A percentile compares a stretch with the other conserved stretches of the same genome.
Evolutionary conservation across 2,888 invertebrate species (phyloP).

Genomic region (Caenorhabditis sp.): DNA sequence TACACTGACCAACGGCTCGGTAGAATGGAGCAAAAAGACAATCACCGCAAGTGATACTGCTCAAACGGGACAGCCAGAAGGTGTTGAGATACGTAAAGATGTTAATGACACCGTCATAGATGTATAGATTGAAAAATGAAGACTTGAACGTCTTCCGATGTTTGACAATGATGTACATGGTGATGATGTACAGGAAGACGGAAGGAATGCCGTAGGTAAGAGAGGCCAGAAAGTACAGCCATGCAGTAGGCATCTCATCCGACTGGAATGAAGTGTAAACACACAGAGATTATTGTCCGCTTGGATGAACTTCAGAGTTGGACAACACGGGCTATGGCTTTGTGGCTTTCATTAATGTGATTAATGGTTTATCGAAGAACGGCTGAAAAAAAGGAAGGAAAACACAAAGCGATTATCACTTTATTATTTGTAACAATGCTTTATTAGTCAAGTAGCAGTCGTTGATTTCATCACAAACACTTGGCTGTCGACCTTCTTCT

Average conservation of each 20-base stretch:
- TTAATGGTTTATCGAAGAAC: no score
- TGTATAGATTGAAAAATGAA: slow-evolving; percentile 11
- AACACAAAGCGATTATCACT: no score
- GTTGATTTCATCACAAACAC: no score
- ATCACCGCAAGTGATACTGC: neutral
- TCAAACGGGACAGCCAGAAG: neutral
- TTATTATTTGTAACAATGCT: no score
- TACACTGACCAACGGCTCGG: neutral
- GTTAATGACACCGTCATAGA: slow-evolving; percentile 10
- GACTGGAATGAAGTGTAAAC: neutral
- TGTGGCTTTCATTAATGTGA: no score
- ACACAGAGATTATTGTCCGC: neutral
- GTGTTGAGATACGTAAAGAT: neutral
- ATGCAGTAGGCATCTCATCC: no score
- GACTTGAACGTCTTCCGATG: neutral
- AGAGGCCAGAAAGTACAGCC: no score
- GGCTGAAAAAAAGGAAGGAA: no score
- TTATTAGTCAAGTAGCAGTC: no score
- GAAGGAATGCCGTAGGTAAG: no score
- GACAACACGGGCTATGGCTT: no score
- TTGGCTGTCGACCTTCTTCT: no score
- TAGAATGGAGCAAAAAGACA: neutral
- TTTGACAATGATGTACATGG: neutral
- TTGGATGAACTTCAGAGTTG: neutral
- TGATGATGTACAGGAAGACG: neutral